Evolutionary conservation across 2,888 invertebrate species (phyloP).

Genomic region (Drosophila nigritarsus): DNA sequence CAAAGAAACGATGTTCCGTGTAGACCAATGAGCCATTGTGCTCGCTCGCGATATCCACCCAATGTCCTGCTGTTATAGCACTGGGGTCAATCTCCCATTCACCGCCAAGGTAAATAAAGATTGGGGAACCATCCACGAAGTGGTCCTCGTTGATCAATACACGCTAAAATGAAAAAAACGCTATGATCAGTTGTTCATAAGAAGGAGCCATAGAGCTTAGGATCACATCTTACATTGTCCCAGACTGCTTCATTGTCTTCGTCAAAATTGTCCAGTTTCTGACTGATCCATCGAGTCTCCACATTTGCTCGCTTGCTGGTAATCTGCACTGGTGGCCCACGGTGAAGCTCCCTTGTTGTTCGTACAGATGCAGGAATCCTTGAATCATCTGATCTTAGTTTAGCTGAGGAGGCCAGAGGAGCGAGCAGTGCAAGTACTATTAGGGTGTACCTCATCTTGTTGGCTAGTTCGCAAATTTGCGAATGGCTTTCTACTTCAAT

Average conservation of each 20-base stretch:
- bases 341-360: conserved; percentile 38
- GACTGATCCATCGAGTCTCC: conserved; percentile 85
- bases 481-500: conserved; percentile 54
- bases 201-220: no score
- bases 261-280: conserved; percentile 87
- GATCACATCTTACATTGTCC: conserved; percentile 81
- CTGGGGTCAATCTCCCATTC: no score
- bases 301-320: conserved; percentile 39
- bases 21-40: no score
- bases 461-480: conserved; percentile 38
- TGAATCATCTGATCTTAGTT: conserved; percentile 12
- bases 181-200: no score
- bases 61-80: no score
- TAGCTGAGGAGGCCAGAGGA: conserved; percentile 38
- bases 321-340: conserved; percentile 42
- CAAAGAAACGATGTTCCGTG: no score
- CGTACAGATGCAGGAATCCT: conserved; percentile 42
- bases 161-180: no score
- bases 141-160: no score
- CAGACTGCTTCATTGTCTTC: conserved; percentile 86
- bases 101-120: no score
- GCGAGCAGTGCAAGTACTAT: conserved; percentile 34
- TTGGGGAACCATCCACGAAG: no score
- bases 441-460: conserved; percentile 50
- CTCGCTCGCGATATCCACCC: no score